Conservation (phyloP, 2,113 vertebrate species). For the Upupa epops region DNA sequence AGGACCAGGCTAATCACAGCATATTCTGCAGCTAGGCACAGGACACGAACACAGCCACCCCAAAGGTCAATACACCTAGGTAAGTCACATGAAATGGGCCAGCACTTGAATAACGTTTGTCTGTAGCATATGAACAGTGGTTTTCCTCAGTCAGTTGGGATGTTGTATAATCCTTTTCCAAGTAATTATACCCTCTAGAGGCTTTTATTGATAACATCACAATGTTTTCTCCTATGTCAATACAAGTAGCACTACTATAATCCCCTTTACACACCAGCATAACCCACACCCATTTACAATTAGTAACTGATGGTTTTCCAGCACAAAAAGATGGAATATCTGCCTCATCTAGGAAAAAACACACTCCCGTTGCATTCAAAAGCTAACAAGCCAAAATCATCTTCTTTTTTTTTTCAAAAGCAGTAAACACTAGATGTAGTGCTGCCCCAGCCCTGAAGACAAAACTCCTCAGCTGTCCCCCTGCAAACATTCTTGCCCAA, state of each 20-base stretch:
- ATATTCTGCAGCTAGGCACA: not conserved
- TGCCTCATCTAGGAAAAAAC: not conserved
- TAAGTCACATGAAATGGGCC: not conserved
- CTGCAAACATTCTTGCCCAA: fast-evolving
- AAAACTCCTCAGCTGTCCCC: not conserved
- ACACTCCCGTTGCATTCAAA: not conserved
- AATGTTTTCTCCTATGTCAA: not conserved
- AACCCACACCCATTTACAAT: not conserved
- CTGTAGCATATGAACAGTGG: not conserved
- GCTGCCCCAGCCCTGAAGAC: not conserved
- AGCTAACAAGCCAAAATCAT: not conserved
- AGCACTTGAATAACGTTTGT: not conserved
- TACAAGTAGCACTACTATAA: not conserved
- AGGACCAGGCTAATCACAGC: not conserved
- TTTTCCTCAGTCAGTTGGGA: not conserved
- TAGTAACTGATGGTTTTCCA: not conserved
- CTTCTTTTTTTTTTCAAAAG: not conserved
- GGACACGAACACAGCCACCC: not conserved
- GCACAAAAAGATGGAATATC: not conserved
- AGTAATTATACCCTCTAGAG: not conserved
- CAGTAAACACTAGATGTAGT: not conserved
- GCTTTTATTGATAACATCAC: not conserved
- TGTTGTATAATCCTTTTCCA: not conserved
- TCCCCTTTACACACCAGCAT: not conserved
- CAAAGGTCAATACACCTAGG: not conserved